These are phyloP conservation scores for Phoebastria nigripes DNA, from an alignment of 2,797 vertebrate genomes.

Conservation along the genomic window DNA sequence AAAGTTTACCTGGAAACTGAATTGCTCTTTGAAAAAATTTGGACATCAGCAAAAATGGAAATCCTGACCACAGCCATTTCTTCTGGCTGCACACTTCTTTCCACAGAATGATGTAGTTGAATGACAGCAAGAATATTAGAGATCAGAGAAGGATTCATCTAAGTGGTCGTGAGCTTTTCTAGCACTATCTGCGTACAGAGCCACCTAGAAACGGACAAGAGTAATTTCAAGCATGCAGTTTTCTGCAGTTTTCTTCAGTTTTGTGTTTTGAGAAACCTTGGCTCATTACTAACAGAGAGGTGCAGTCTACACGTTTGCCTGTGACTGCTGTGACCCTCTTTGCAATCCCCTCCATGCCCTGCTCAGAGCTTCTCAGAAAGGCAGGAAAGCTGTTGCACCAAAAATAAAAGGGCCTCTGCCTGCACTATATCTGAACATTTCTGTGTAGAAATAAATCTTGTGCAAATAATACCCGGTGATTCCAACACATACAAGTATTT, in stretches of 20 bases:
- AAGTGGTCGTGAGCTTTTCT: background rate
- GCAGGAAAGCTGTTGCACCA: background rate
- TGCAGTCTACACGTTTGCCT: background rate
- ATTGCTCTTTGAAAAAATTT: background rate
- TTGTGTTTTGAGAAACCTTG: background rate
- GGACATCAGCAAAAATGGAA: background rate
- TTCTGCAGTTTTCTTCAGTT: background rate
- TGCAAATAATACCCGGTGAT: background rate
- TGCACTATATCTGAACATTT: background rate
- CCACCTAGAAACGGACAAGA: background rate
- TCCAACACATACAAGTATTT: background rate
- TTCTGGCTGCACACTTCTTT: background rate
- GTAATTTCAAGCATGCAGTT: background rate
- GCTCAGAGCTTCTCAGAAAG: background rate
- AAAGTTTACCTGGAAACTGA: background rate
- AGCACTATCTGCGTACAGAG: fast-evolving
- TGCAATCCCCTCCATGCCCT: background rate
- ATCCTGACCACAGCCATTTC: background rate
- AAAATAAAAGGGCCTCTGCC: background rate
- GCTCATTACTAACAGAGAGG: background rate
- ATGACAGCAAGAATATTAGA: background rate
- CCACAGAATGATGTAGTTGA: background rate
- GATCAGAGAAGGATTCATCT: background rate
- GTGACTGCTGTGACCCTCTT: background rate
- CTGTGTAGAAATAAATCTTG: background rate